Evolutionary conservation across 2,888 invertebrate genomes (phyloP), one percentile per base, ranked within the genome.

Genomic region (Bhutanitis thaidina): DNA sequence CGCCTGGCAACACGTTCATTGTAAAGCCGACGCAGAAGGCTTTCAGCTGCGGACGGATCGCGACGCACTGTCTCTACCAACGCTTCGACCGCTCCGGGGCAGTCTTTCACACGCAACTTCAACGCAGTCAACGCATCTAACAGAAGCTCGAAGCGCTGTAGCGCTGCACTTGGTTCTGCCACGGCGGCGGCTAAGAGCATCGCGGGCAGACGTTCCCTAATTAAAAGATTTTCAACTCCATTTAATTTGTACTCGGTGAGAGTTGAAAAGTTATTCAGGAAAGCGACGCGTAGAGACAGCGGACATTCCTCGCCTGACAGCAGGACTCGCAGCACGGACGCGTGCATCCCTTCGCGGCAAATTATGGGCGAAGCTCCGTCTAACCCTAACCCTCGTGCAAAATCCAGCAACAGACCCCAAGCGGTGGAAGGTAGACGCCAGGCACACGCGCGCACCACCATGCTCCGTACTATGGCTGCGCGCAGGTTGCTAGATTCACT

Each of bases 291-390:
- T 8, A 81, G 44, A 2, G 41, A 30, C 1, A 47, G n/a, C 0
- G 67, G 47, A 13, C 63, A 61, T 1, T 60, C 43, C 2, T 60
- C 58, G 10, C 55, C 56, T 5, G 56, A 43, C 25, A 83, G 40
- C 13, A 85, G 52, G 9, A 70, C 59, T 1, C 80, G 71, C 35
- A 83, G 56, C 1, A 85, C 60, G 1, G 74, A 74, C 1, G 76
- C 73, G 40, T 85, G 84, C 10, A 85, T 55, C 1, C 81, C 82
- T 59, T 85, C 84, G 0, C 20, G 34, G 49, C 80, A 85, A 0
- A 59, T 55, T 0, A 65, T 49, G 0, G 68, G 72, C 43, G 71
- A 67, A 2, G 40, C 52, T 0, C 84, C 85, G 48, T 83, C 77
- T 3, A 84, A 58, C 0, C 84, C 85, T 1, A 84, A 60, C 1